Percentiles rank a stretch among this genome's conserved stretches.
Evolutionary conservation across 1,140 invertebrate genomes (phyloP).

Genomic region (Lycorma delicatula): DNA sequence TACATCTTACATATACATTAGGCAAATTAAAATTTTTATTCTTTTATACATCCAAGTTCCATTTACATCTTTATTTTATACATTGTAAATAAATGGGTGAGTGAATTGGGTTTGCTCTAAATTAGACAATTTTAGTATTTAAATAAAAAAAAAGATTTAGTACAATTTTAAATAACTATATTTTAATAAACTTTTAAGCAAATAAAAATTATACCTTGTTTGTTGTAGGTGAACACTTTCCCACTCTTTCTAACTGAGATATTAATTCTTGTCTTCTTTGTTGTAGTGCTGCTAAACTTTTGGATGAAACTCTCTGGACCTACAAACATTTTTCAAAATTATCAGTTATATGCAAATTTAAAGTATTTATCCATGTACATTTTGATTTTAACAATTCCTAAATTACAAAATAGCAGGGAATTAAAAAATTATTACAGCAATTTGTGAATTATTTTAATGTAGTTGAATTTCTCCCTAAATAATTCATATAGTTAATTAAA

Average conservation of each 20-base stretch:
- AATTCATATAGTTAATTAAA: too few relatives aligned
- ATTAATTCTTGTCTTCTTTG: slow-evolving; percentile 58
- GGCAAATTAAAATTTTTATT: too few relatives aligned
- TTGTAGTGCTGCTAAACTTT: slow-evolving; percentile 50
- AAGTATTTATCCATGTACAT: not conserved
- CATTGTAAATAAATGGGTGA: too few relatives aligned
- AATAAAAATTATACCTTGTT: not conserved
- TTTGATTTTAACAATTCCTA: not conserved
- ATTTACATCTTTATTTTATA: too few relatives aligned
- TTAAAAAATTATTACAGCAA: not conserved
- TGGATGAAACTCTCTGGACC: slow-evolving; percentile 41
- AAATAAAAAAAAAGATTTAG: not conserved
- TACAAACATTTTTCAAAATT: not conserved
- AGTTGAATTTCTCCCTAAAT: too few relatives aligned
- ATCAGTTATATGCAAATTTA: too few relatives aligned
- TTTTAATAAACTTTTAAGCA: not conserved
- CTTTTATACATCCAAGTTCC: too few relatives aligned
- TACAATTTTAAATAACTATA: not conserved
- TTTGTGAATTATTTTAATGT: too few relatives aligned
- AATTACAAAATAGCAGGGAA: not conserved
- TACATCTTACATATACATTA: too few relatives aligned
- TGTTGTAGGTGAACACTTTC: not conserved
- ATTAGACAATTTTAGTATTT: too few relatives aligned
- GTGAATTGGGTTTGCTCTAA: too few relatives aligned
- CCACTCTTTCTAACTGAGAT: slow-evolving; percentile 49